phyloP scores from a whole-genome alignment of 2,888 invertebrate species.

The Agrotis exclamationis region DNA sequence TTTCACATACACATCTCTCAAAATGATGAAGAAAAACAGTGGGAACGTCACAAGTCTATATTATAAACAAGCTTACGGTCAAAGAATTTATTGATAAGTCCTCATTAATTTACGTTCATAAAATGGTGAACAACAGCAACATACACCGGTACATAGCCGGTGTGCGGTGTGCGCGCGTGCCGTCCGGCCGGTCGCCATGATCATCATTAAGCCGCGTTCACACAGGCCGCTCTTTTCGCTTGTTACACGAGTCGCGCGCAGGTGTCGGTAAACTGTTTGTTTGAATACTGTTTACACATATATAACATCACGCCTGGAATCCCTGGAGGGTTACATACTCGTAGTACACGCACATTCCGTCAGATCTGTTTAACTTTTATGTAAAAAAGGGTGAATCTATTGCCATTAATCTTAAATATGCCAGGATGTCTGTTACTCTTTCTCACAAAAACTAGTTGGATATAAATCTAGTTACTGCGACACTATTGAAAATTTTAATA shows the following conservation, averaged over 20 bases:
- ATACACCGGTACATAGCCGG: neutral
- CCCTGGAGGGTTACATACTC: neutral
- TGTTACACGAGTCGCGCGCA: conserved; percentile 25
- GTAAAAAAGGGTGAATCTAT: neutral
- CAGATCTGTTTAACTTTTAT: neutral
- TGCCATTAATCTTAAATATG: no score
- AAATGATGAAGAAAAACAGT: no score
- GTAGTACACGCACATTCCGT: neutral
- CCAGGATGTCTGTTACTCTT: no score
- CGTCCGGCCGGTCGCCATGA: conserved; percentile 14
- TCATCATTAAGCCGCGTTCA: conserved; percentile 28
- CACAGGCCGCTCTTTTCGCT: conserved; percentile 20
- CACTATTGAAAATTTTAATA: no score
- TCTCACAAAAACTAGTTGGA: no score
- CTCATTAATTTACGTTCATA: neutral
- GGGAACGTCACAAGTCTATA: no score
- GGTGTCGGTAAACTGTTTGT: conserved; percentile 18
- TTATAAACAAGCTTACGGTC: no score
- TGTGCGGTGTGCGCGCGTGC: conserved; percentile 53
- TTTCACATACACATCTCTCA: no score
- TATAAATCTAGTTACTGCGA: no score
- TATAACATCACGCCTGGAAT: neutral
- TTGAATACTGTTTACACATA: neutral
- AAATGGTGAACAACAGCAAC: neutral
- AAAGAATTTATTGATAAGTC: no score